phyloP scores from a whole-genome alignment of 92 coral and sea anemone genomes.

The Chrysogorgia sp. region DNA sequence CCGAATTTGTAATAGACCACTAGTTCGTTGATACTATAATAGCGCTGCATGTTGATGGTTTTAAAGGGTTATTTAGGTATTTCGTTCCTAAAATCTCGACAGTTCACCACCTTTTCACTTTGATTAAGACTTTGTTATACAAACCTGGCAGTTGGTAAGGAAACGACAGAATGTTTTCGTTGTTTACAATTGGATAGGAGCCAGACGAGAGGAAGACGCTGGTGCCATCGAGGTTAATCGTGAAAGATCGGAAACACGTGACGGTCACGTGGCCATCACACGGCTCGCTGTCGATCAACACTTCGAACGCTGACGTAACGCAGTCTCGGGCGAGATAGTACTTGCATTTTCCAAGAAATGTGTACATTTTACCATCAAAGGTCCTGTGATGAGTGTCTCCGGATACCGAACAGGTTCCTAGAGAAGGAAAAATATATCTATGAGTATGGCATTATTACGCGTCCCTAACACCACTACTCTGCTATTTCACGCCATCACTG shows the following conservation, averaged over 20 bases:
- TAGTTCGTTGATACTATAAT: too few relatives aligned
- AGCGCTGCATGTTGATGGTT: too few relatives aligned
- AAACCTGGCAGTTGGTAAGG: constrained; percentile 65
- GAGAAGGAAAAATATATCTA: not conserved
- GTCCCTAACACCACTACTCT: too few relatives aligned
- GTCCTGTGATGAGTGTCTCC: constrained; percentile 85
- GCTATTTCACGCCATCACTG: too few relatives aligned
- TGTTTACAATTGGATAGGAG: constrained; percentile 56
- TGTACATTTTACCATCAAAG: constrained; percentile 77
- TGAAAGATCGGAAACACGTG: constrained; percentile 57
- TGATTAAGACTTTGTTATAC: too few relatives aligned
- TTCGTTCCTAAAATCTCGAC: too few relatives aligned
- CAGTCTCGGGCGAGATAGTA: constrained; percentile 79
- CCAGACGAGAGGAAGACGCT: constrained; percentile 56
- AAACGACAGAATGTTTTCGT: constrained; percentile 47
- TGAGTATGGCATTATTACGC: not conserved
- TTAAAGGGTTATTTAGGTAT: too few relatives aligned
- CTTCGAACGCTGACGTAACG: constrained; percentile 59
- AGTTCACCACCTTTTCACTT: too few relatives aligned
- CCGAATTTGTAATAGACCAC: too few relatives aligned
- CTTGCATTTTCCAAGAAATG: constrained; percentile 67
- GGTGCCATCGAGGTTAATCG: constrained; percentile 50
- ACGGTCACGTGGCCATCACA: constrained; percentile 61
- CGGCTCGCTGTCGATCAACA: constrained; percentile 63
- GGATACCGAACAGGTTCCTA: constrained; percentile 75